Conservation (phyloP, 1,140 invertebrate species). For the Heliothis virescens region DNA sequence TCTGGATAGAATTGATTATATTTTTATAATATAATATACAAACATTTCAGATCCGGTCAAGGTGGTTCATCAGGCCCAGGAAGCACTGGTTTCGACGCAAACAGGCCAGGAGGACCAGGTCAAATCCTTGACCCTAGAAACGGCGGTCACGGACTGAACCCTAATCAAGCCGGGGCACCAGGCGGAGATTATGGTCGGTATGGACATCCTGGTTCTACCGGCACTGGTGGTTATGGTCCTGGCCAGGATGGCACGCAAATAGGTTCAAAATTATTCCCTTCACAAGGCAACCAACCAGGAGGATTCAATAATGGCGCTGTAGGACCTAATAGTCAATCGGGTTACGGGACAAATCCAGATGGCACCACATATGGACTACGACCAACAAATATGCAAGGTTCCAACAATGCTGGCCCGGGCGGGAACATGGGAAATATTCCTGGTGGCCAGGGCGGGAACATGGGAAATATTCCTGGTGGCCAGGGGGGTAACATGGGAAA, state of each 20-base stretch:
- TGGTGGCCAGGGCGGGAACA: not conserved
- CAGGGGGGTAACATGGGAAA: not conserved
- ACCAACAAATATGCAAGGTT: not conserved
- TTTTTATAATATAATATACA: no score
- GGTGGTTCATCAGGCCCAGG: constrained; percentile 23
- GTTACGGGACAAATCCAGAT: constrained; percentile 13
- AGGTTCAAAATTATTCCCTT: not conserved
- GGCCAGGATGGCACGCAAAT: not conserved
- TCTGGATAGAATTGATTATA: no score
- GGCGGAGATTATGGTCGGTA: constrained; percentile 11
- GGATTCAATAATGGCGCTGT: not conserved
- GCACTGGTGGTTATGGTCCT: not conserved
- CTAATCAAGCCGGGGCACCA: constrained; percentile 20
- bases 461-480: not conserved
- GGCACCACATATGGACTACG: not conserved
- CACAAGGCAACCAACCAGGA: constrained; percentile 36
- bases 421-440: not conserved
- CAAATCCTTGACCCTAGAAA: not conserved
- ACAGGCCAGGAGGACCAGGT: constrained; percentile 2
- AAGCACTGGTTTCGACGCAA: not conserved
- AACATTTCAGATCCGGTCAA: constrained; percentile 23
- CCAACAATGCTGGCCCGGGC: not conserved
- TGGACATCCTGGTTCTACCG: constrained; percentile 9
- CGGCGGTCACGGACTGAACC: constrained; percentile 12
- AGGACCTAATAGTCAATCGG: constrained; percentile 20